phyloP scores from a whole-genome alignment of 2,888 invertebrate species.

The Augochlorella aurata region DNA sequence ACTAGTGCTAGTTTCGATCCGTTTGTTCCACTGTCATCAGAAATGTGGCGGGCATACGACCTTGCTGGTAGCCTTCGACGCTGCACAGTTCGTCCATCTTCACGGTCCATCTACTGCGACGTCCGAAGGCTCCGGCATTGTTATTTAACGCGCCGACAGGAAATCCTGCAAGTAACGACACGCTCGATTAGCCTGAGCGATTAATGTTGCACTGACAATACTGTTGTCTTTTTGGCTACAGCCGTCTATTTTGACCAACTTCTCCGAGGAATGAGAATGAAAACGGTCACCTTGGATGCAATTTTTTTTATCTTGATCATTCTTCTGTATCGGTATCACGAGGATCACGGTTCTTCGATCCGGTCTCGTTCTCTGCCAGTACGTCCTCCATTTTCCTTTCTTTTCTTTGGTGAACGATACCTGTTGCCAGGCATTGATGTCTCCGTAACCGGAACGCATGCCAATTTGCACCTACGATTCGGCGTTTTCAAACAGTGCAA shows the following conservation, averaged over 20 bases:
- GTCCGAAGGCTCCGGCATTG: slow-evolving; percentile 11
- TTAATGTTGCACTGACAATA: slow-evolving; percentile 3
- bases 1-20: neutral
- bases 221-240: neutral
- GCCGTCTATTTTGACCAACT: neutral
- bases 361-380: neutral
- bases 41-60: slow-evolving; percentile 17
- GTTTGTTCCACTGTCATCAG: neutral
- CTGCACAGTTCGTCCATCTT: slow-evolving; percentile 33
- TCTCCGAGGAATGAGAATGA: neutral
- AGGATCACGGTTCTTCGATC: neutral
- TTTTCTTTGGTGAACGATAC: neutral
- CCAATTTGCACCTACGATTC: slow-evolving; percentile 3
- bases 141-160: slow-evolving; percentile 5
- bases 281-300: neutral
- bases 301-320: neutral
- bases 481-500: neutral
- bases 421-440: slow-evolving; percentile 7
- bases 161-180: slow-evolving; percentile 19
- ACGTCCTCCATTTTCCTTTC: neutral
- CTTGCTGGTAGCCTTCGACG: slow-evolving; percentile 43
- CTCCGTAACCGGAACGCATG: neutral
- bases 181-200: neutral
- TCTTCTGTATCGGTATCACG: neutral
- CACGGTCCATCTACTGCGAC: slow-evolving; percentile 23